Evolutionary conservation across 1,140 invertebrate genomes (phyloP).

Genomic region (Nilaparvata lugens): DNA sequence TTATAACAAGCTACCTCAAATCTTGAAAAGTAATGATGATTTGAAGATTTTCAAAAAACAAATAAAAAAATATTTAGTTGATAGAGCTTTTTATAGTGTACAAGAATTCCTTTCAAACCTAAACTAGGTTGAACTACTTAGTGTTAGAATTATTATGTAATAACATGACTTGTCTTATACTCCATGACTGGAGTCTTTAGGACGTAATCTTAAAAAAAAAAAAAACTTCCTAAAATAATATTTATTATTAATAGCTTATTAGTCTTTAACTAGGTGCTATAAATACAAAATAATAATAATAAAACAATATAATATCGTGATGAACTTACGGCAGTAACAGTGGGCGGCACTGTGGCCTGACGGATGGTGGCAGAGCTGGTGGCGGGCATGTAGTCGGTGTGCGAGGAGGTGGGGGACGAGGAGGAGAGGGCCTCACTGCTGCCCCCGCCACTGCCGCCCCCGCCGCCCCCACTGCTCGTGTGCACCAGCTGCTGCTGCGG

Average conservation of each 20-base stretch:
- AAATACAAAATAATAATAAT: too few species aligned
- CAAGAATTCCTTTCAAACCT: too few species aligned
- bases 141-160: too few species aligned
- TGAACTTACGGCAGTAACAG: conserved; percentile 14
- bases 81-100: too few species aligned
- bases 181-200: conserved; percentile 24
- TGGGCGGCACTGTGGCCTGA: conserved; percentile 38
- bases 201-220: too few species aligned
- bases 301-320: conserved; percentile 20
- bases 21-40: too few species aligned
- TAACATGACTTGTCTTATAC: conserved; percentile 22
- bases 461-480: conserved; percentile 36
- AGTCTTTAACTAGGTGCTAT: too few species aligned
- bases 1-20: too few species aligned
- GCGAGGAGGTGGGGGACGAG: conserved; percentile 47
- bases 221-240: conserved; percentile 3
- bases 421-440: conserved; percentile 43
- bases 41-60: too few species aligned
- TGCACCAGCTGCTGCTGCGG: conserved; percentile 47
- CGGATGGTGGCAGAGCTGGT: conserved; percentile 49
- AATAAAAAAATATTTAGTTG: too few species aligned
- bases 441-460: conserved; percentile 12
- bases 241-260: too few species aligned
- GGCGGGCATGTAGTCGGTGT: conserved; percentile 60
- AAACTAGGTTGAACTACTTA: too few species aligned